These are phyloP conservation scores for Drosophila paracracens DNA, from an alignment of 2,888 invertebrate species.

Conservation along the genomic window DNA sequence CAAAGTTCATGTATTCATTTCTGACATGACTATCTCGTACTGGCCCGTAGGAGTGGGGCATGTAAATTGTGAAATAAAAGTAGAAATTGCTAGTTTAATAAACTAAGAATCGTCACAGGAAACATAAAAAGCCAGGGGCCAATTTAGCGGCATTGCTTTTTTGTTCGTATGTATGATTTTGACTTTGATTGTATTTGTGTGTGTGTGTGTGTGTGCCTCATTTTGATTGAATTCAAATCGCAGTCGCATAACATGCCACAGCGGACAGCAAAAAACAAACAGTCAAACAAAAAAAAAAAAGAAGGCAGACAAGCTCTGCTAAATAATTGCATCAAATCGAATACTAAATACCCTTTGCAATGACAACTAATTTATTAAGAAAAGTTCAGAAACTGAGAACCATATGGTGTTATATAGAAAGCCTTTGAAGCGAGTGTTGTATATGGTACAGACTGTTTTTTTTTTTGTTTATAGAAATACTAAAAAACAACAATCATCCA, in stretches of 20 bases:
- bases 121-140: conserved; percentile 77
- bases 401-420: not conserved
- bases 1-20: conserved; percentile 79
- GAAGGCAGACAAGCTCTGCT: conserved; percentile 16
- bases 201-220: conserved; percentile 48
- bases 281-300: conserved; percentile 23
- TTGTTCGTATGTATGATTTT: conserved; percentile 27
- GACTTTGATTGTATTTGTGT: not conserved
- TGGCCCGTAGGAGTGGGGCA: conserved; percentile 34
- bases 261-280: conserved; percentile 39
- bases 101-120: conserved; percentile 72
- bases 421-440: not conserved
- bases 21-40: conserved; percentile 68
- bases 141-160: conserved; percentile 72
- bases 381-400: not conserved
- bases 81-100: conserved; percentile 76
- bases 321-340: conserved; percentile 13
- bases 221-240: conserved; percentile 84
- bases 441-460: not conserved
- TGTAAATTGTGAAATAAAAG: conserved; percentile 79
- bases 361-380: not conserved
- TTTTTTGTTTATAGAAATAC: not conserved
- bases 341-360: conserved; percentile 28
- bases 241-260: conserved; percentile 70
- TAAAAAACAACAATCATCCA: not conserved